Evolutionary conservation across 2,888 invertebrate species (phyloP), one percentile per base, ranked within the genome.

Genomic region (Chironomus riparius): DNA sequence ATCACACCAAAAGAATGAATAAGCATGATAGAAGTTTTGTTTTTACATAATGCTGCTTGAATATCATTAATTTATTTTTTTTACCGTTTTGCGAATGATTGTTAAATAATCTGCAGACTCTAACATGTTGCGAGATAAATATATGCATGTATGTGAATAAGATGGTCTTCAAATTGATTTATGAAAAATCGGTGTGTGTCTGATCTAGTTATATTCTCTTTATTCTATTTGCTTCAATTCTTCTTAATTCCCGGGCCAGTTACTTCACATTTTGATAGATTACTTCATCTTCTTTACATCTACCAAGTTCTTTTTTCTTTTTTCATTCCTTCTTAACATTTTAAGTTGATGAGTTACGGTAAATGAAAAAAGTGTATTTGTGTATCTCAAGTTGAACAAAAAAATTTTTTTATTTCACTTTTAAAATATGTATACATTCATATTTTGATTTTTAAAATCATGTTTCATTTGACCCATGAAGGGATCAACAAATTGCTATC

Each of bases 221-320:
- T 24, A 21, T 65, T 38, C 15, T 62, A 24, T 65, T 3, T 21
- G 2, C 10, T 24, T 65, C n/a, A 24, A 5, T 21, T 21, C 24
- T 21, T 2, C n/a, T 65, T 65, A 65, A 65, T 65, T 65, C 65
- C 65, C 65, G 65, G 65, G 65, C 65, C 65, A 65, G 65, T 65
- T 65, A 65, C 65, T 65, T 65, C 24, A 24, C 65, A 13, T 24
- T 65, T 65, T 65, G 65, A 65, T 65, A 65, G 65, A 65, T 65
- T 24, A 21, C 65, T 24, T 56, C 56, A 18, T n/a, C 56, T 65
- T 65, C n/a, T 65, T 65, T 50, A n/a, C 13, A 50, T 15, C 13
- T 50, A 50, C 21, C n/a, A 12, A 7, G 38, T 24, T 65, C 65
- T 65, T 56, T 18, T 56, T 18, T 18, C 6, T 56, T 7, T 1